Evolutionary conservation across 2,113 vertebrate species (phyloP).

Genomic region (Clinocottus analis): DNA sequence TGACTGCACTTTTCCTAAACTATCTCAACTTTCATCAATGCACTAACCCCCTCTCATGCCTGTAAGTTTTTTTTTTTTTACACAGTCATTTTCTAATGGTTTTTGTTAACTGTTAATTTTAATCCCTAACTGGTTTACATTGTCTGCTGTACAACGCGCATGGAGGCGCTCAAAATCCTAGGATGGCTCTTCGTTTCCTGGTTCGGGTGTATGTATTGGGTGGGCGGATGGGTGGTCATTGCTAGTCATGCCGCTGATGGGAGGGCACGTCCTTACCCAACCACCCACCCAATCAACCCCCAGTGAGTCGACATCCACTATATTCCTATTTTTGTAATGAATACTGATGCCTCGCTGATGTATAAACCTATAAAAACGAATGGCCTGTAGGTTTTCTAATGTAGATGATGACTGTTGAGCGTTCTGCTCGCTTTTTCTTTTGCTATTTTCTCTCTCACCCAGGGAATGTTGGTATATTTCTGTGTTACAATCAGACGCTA

Average conservation of each 20-base stretch:
- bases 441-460: constrained; percentile 36
- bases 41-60: constrained; percentile 55
- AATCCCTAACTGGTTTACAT: constrained; percentile 50
- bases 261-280: constrained; percentile 39
- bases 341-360: constrained; percentile 64
- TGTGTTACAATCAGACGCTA: constrained; percentile 78
- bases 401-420: constrained; percentile 62
- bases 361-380: constrained; percentile 70
- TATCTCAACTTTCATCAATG: constrained; percentile 21
- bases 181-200: constrained; percentile 28
- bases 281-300: constrained; percentile 38
- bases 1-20: constrained; percentile 35
- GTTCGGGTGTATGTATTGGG: constrained; percentile 32
- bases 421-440: constrained; percentile 27
- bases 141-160: constrained; percentile 67
- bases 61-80: constrained; percentile 10
- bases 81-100: constrained; percentile 42
- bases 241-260: constrained; percentile 25
- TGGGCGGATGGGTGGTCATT: constrained; percentile 23
- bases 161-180: constrained; percentile 16
- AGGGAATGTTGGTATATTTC: constrained; percentile 72
- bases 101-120: constrained; percentile 54
- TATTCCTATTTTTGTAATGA: constrained; percentile 82
- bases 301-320: constrained; percentile 62
- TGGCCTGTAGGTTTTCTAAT: constrained; percentile 75